Evolutionary conservation across 1,140 invertebrate species (phyloP), one percentile per base, ranked within the genome.

Genomic region (Penaeus vannamei): DNA sequence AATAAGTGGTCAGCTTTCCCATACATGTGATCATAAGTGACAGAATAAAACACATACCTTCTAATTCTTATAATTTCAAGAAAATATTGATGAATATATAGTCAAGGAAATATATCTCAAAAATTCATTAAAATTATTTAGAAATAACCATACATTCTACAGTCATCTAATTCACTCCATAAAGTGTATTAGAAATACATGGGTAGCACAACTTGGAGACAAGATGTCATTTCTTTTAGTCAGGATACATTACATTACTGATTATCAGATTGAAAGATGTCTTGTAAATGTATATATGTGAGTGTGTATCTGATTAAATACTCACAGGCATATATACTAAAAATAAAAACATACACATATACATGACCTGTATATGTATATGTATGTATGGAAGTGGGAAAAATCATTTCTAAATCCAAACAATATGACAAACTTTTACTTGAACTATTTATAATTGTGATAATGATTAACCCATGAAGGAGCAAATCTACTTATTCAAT

Each of bases 141-240:
- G 36, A 66, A 72, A 46, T 85, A 85, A 85, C 42, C 42, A 85
- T 72, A 85, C 83, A 85, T 66, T 66, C 83, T 85, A 85, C 85
- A 86, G 62, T 86, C 29, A 86, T 64, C 85, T 86, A 86, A 62
- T 79, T 86, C 85, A 86, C 85, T 86, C 85, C 76, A 80, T 80
- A 79, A 86, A 86, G 76, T 80, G 76, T 86, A 80, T 80, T 80
- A 81, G 64, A 86, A 86, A 80, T 86, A 86, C 85, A 86, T 80
- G 85, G 85, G 85, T 86, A 86, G 76, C 76, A 86, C 85, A 86
- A 86, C 72, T 86, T 80, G 61, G 76, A 80, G 85, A 79, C 76
- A 85, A 85, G 84, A 85, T 85, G 84, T 85, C 66, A 85, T 26
- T 59, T 69, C 22, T 72, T 85, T 69, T 61, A 53, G 46, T 77